A percentile compares a stretch with the other conserved stretches of the same genome.
Evolutionary conservation across 1,140 invertebrate species (phyloP).

Genomic region (Tyrophagus putrescentiae): DNA sequence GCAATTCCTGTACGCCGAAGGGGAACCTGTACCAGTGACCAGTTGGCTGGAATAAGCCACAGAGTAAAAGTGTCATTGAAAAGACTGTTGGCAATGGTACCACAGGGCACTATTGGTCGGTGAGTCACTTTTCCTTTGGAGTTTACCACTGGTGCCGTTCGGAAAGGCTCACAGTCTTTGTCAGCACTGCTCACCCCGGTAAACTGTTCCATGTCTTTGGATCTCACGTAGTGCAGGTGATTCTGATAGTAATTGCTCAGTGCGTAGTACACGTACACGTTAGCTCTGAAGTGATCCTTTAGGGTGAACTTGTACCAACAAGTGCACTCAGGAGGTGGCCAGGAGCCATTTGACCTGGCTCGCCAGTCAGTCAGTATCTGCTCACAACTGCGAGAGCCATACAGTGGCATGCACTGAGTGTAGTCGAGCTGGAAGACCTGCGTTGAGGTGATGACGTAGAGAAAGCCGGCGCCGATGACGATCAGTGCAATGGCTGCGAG

Average conservation of each 20-base stretch:
- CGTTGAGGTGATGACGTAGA: slow-evolving; percentile 53
- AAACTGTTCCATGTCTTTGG: slow-evolving; percentile 84
- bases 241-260: slow-evolving; percentile 97
- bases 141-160: background rate
- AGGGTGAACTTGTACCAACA: slow-evolving; percentile 21
- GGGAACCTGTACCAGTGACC: slow-evolving; percentile 1
- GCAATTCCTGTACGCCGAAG: slow-evolving; percentile 73
- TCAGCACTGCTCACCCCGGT: slow-evolving; percentile 43
- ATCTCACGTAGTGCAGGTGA: slow-evolving; percentile 93
- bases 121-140: background rate
- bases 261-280: slow-evolving; percentile 95
- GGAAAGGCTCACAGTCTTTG: slow-evolving; percentile 32
- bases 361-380: slow-evolving; percentile 21
- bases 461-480: slow-evolving; percentile 76
- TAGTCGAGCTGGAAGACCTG: slow-evolving; percentile 20
- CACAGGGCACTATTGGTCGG: slow-evolving; percentile 72
- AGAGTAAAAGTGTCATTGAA: slow-evolving; percentile 61
- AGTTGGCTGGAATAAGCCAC: background rate
- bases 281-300: slow-evolving; percentile 27
- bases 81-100: slow-evolving; percentile 92
- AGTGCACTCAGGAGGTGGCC: slow-evolving; percentile 9
- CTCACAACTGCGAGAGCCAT: slow-evolving; percentile 18
- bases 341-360: background rate
- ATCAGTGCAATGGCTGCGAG: slow-evolving; percentile 92
- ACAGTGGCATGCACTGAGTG: slow-evolving; percentile 17